Evolutionary conservation across 1,140 invertebrate genomes (phyloP), one percentile per base, ranked within the genome.

Genomic region (Apis mellifera): DNA sequence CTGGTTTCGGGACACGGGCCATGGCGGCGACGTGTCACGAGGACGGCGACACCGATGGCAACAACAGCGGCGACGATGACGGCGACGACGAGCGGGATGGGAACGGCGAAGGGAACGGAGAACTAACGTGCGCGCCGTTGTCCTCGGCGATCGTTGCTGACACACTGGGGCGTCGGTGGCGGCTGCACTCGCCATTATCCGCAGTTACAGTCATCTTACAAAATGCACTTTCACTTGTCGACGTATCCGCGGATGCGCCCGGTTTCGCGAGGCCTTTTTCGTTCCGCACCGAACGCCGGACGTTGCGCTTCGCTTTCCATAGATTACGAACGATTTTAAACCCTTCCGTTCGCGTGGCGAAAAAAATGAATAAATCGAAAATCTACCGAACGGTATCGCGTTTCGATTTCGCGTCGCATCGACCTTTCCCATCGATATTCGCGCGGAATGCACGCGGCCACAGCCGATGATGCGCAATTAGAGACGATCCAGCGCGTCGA

Each of bases 141-240:
- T 42, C 52, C 65, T 72, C 71, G 78, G 57, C 86, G 70, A 77
- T 79, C 57, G 76, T 68, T 78, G 72, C 54, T 62, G 54, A 70
- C 57, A 64, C 77, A 89, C 81, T 82, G 68, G 78, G 64, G 68
- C 77, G 50, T 77, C 82, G 81, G 57, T 77, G 68, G 66, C 87
- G 78, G 54, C 57, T 79, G 52, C 74, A 73, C 68, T 80, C 65
- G 70, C 75, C 82, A 77, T 87, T 84, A 89, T 81, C 78, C 86
- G 65, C 59, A 23, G 80, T 82, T 81, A 79, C 82, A 78, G 80
- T 86, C 88, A 85, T 84, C 83, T 84, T 88, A 81, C 82, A 87
- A 86, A 85, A 86, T 76, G 79, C 86, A 92, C 91, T 92, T 92
- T 92, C 91, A 92, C 91, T 92, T 89, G 75, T 85, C 84, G 54